Evolutionary conservation across 2,888 invertebrate genomes (phyloP), one percentile per base, ranked within the genome.

Genomic region (Serripes groenlandicus): DNA sequence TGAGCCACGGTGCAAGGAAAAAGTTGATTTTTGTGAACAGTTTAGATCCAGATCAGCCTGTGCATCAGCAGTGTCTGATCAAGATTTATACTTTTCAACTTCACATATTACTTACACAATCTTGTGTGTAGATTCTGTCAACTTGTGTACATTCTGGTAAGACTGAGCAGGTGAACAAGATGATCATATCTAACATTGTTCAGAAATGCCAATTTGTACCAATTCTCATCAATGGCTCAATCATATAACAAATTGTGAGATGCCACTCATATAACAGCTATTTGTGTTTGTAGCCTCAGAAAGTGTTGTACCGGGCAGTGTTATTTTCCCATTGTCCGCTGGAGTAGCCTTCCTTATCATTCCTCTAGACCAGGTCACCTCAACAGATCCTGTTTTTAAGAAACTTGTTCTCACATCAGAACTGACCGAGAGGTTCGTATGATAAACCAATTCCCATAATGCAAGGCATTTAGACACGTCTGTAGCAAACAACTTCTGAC

Each of bases 261-360:
- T 42, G 42, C 18, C 9, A 42, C 42, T 18, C 42, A 42, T 42
- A 42, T 11, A 11, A 18, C 42, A 42, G 18, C 42, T 3, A 3
- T 56, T 56, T n/a, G 2, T 34, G n/a, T 30, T 74, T 72, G n/a
- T 68, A 85, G 85, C 80, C 18, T 83, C 86, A 54, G 83, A 83
- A 21, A 68, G 66, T 26, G 70, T 80, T 15, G 71, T 86, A 64
- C 86, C 82, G 54, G 82, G 86, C 23, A 83, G 82, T 60, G 56
- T 83, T 15, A 83, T 86, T 49, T 86, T 86, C 60, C 86, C 86
- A 23, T 56, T 75, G 52, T 82, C 85, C 21, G 66, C 42, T 71
- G 69, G 78, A 32, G 78, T 85, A 23, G 85, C 85, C n/a, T 85
- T 83, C 62, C 71, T 86, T 4, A 34, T 81, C 0, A 42, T 86